Conservation (phyloP, 2,888 invertebrate genomes). For the Carcina quercana region DNA sequence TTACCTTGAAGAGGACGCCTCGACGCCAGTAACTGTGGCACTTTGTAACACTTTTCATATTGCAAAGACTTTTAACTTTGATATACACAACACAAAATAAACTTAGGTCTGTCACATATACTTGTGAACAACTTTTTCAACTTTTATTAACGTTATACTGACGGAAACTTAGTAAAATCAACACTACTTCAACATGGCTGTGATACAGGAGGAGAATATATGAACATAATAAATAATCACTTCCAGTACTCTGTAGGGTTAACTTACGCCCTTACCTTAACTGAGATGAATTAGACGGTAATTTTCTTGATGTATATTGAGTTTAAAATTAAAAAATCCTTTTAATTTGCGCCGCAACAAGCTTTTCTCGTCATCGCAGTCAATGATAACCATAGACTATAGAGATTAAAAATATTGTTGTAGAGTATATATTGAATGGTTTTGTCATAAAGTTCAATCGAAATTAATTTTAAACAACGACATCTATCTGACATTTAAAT, state of each 20-base stretch:
- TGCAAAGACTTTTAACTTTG: conserved; percentile 64
- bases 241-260: conserved; percentile 65
- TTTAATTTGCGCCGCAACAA: conserved; percentile 58
- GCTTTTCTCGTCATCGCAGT: conserved; percentile 50
- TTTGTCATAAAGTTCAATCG: no score
- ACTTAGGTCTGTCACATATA: conserved; percentile 71
- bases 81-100: conserved; percentile 68
- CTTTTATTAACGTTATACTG: conserved; percentile 62
- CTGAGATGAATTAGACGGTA: conserved; percentile 64
- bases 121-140: conserved; percentile 66
- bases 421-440: no score
- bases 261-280: conserved; percentile 74
- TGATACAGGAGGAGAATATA: conserved; percentile 66
- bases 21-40: conserved; percentile 70
- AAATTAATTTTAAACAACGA: no score
- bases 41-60: conserved; percentile 73
- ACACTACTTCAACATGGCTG: conserved; percentile 75
- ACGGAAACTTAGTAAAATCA: conserved; percentile 68
- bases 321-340: conserved; percentile 43
- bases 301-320: conserved; percentile 59
- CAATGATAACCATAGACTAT: conserved; percentile 33
- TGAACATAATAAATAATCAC: conserved; percentile 72
- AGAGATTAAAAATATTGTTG: no score
- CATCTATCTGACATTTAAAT: no score
- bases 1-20: conserved; percentile 71